These are phyloP conservation scores for Caiman crocodilus DNA, from an alignment of 2,797 vertebrate species.

Conservation along the genomic window DNA sequence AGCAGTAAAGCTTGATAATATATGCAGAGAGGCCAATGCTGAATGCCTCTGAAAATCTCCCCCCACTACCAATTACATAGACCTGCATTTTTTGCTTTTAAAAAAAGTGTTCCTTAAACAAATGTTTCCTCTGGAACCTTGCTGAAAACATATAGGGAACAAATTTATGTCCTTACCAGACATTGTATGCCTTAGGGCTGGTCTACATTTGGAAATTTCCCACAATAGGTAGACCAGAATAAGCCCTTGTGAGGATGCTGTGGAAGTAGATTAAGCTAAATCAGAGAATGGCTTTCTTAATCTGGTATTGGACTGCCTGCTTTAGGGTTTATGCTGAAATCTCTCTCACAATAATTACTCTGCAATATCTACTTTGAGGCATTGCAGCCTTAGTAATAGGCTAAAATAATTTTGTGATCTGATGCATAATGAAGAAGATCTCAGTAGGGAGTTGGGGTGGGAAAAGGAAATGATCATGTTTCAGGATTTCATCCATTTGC, in stretches of 20 bases:
- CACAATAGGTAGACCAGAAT: slow-evolving; percentile 51
- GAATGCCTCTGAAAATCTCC: not conserved
- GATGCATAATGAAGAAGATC: slow-evolving; percentile 41
- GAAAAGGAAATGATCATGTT: slow-evolving; percentile 9
- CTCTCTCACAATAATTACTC: slow-evolving; percentile 41
- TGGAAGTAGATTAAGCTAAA: slow-evolving; percentile 68
- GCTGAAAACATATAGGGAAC: not conserved
- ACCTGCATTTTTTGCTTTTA: not conserved
- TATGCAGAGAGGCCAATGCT: not conserved
- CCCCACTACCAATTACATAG: not conserved
- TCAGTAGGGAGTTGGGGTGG: slow-evolving; percentile 6
- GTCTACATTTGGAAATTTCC: slow-evolving; percentile 44
- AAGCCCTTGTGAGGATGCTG: slow-evolving; percentile 55
- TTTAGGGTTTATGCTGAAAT: slow-evolving; percentile 68
- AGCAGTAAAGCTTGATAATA: not conserved
- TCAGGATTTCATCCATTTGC: not conserved
- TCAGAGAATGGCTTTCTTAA: slow-evolving; percentile 57
- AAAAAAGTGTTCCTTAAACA: slow-evolving; percentile 23
- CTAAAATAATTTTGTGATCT: slow-evolving; percentile 53
- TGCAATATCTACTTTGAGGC: slow-evolving; percentile 47
- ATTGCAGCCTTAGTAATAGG: slow-evolving; percentile 33
- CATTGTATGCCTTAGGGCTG: slow-evolving; percentile 33
- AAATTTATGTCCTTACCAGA: slow-evolving; percentile 34
- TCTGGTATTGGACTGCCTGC: slow-evolving; percentile 50
- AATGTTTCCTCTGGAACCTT: slow-evolving; percentile 9